Evolutionary conservation across 2,797 vertebrate species (phyloP).

Genomic region (Phataginus tricuspis): DNA sequence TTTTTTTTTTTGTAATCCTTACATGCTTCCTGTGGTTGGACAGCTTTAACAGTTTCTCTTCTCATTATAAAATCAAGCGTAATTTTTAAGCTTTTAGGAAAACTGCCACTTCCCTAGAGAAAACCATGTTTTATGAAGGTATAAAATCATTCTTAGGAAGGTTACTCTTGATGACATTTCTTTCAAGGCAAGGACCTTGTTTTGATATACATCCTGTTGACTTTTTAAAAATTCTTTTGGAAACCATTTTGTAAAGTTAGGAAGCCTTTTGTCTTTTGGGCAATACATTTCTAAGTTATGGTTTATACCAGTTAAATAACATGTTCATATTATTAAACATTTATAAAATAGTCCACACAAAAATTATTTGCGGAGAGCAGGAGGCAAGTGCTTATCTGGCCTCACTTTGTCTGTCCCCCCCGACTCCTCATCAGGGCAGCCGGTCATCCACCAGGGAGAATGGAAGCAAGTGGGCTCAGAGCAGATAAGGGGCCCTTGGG

Average conservation of each 20-base stretch:
- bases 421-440: not conserved
- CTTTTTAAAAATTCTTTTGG: not conserved
- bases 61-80: not conserved
- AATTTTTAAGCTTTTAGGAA: not conserved
- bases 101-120: not conserved
- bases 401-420: not conserved
- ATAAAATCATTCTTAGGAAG: not conserved
- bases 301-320: not conserved
- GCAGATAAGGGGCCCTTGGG: not conserved
- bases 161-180: not conserved
- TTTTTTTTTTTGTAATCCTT: not conserved
- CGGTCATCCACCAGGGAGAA: not conserved
- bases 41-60: not conserved
- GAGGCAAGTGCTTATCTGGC: not conserved
- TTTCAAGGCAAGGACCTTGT: not conserved
- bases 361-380: not conserved
- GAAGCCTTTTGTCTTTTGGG: not conserved
- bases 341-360: not conserved
- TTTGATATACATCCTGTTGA: not conserved
- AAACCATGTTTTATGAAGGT: not conserved
- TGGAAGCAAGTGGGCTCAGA: not conserved
- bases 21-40: not conserved
- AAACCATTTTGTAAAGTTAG: slow-evolving; percentile 18
- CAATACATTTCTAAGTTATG: not conserved
- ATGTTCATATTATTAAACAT: not conserved